Conservation (phyloP, 2,797 vertebrate species). For the Microctenopoma steveboyesi region DNA sequence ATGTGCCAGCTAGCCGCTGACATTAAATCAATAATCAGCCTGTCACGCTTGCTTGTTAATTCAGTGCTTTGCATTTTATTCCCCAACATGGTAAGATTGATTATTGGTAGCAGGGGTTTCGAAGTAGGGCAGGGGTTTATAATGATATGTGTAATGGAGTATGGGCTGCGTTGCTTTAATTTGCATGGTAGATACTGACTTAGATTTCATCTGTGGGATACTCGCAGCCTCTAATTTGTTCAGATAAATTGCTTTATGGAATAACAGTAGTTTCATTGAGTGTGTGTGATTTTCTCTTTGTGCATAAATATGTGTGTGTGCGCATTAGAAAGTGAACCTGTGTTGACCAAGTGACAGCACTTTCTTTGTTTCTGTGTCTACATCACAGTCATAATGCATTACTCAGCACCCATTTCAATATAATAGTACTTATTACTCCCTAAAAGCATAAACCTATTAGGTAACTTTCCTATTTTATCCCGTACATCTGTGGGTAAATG, state of each 20-base stretch:
- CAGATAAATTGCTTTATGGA: slow-evolving; percentile 47
- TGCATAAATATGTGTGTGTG: slow-evolving; percentile 17
- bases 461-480: neutral
- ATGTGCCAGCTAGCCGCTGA: slow-evolving; percentile 60
- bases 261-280: slow-evolving; percentile 52
- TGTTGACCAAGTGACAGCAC: slow-evolving; percentile 17
- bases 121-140: slow-evolving; percentile 58
- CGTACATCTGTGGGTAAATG: neutral
- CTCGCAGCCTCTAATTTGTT: slow-evolving; percentile 54
- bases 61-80: slow-evolving; percentile 71
- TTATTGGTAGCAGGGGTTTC: slow-evolving; percentile 69
- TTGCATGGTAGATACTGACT: slow-evolving; percentile 53
- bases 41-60: slow-evolving; percentile 76
- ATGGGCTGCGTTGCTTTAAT: slow-evolving; percentile 56
- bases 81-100: slow-evolving; percentile 67
- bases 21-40: slow-evolving; percentile 79
- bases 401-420: slow-evolving; percentile 30
- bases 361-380: slow-evolving; percentile 22
- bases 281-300: slow-evolving; percentile 25
- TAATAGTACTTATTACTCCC: slow-evolving; percentile 5
- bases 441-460: slow-evolving; percentile 15
- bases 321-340: slow-evolving; percentile 21
- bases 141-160: slow-evolving; percentile 71
- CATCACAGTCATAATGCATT: slow-evolving; percentile 17
- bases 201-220: slow-evolving; percentile 61